Conservation (phyloP, 1,140 invertebrate species). For the Meteorus sp. region DNA sequence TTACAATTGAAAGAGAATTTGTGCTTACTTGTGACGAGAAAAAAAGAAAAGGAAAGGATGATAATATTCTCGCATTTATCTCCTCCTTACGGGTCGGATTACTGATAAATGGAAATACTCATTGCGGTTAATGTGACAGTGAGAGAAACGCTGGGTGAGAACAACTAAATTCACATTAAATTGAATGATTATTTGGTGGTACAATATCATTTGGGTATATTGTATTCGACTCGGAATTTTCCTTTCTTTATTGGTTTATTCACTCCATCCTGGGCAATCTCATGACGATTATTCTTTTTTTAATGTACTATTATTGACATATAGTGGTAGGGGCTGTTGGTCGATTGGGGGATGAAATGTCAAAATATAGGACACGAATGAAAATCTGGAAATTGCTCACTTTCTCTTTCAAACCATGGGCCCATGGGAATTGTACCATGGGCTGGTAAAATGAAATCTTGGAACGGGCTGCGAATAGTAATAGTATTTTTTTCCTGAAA, state of each 20-base stretch:
- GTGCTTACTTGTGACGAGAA: too few relatives aligned
- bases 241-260: not conserved
- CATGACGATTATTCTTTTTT: slow-evolving; percentile 4
- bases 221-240: not conserved
- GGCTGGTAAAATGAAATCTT: slow-evolving; percentile 56
- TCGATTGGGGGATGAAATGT: not conserved
- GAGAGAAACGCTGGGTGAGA: too few relatives aligned
- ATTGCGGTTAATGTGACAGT: too few relatives aligned
- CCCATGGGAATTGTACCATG: slow-evolving; percentile 59
- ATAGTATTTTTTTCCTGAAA: slow-evolving; percentile 45
- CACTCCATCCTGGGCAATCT: not conserved
- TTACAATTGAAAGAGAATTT: too few relatives aligned
- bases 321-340: not conserved
- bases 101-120: too few relatives aligned
- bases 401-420: slow-evolving; percentile 45
- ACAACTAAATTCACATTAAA: not conserved
- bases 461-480: slow-evolving; percentile 61
- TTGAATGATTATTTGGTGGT: not conserved
- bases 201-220: not conserved
- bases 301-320: slow-evolving; percentile 10
- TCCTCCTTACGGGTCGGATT: too few relatives aligned
- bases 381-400: slow-evolving; percentile 37
- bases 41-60: too few relatives aligned
- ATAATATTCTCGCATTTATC: too few relatives aligned
- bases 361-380: not conserved